Evolutionary conservation across 2,888 invertebrate species (phyloP).

Genomic region (Archips xylosteana): DNA sequence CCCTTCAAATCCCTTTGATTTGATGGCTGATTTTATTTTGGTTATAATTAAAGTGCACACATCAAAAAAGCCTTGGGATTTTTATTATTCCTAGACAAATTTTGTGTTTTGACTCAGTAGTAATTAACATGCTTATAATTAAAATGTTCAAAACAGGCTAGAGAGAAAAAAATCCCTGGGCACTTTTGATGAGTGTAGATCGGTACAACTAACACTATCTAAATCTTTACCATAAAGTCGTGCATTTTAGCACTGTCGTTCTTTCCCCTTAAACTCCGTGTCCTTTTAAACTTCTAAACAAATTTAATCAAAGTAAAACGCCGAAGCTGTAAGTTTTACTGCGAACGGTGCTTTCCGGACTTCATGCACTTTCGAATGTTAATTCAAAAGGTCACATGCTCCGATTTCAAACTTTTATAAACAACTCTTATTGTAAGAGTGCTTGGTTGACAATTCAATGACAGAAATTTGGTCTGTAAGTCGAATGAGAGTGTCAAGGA

Average conservation of each 20-base stretch:
- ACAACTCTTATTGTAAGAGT: neutral
- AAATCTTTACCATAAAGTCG: too few relatives aligned
- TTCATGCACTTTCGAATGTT: conserved; percentile 5
- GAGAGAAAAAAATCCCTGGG: too few relatives aligned
- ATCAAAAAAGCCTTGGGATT: too few relatives aligned
- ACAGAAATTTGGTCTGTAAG: neutral
- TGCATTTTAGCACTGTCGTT: neutral
- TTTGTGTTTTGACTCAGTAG: too few relatives aligned
- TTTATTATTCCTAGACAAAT: too few relatives aligned
- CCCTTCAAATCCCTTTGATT: too few relatives aligned
- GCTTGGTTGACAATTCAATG: neutral
- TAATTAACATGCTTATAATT: too few relatives aligned
- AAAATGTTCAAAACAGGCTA: too few relatives aligned
- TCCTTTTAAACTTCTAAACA: conserved; percentile 11
- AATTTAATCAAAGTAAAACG: conserved; percentile 20
- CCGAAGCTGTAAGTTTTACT: neutral
- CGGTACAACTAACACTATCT: neutral
- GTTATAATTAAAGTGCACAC: too few relatives aligned
- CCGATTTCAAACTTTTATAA: neutral
- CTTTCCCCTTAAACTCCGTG: neutral
- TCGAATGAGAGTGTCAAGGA: neutral
- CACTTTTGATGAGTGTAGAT: too few relatives aligned
- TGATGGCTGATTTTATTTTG: too few relatives aligned
- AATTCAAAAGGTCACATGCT: neutral
- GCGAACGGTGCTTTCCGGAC: neutral